Evolutionary conservation across 2,797 vertebrate species (phyloP), one percentile per base, ranked within the genome.

Genomic region (Halcyon smyrnensis): DNA sequence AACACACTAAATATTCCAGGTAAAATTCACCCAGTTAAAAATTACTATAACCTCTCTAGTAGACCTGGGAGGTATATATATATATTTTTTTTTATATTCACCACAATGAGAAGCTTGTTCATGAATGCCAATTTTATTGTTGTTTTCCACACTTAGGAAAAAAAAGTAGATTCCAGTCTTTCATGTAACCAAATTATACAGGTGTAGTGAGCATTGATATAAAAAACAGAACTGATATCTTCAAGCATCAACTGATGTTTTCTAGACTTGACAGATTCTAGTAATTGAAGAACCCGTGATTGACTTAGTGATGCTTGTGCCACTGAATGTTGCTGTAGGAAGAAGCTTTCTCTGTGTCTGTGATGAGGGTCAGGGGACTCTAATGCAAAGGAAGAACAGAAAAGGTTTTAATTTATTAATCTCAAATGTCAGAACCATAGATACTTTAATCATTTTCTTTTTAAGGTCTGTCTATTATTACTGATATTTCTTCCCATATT

Each of bases 131-230:
- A 95, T 90, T 94, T 65, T 87, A 84, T 32, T 70, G 50, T 68
- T 88, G 28, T 21, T 90, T 36, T 70, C 75, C 21, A n/a, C 73
- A 65, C 79, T 77, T 36, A 56, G 21, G 36, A 62, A 95, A 94
- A 87, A 39, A 88, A 82, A 89, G 36, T n/a, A 89, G 30, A 89
- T 96, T 96, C 93, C 39, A 76, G 65, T 94, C 77, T 96, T 91
- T 78, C 83, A n/a, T 6, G 4, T 96, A 96, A 95, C 81, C 60
- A 95, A 96, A 95, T 96, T 87, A 90, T 92, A 95, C 63, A 91
- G 67, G 30, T 76, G 81, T 89, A 84, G 85, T 91, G 59, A 94
- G 36, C 3, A 79, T 48, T 87, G 85, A 85, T 85, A 94, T 86
- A 94, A 97, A 95, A 86, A 96, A 79, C 41, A 86, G 46, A 80